Evolutionary conservation across 2,113 vertebrate genomes (phyloP), one percentile per base, ranked within the genome.

Genomic region (Muntiacus reevesi): DNA sequence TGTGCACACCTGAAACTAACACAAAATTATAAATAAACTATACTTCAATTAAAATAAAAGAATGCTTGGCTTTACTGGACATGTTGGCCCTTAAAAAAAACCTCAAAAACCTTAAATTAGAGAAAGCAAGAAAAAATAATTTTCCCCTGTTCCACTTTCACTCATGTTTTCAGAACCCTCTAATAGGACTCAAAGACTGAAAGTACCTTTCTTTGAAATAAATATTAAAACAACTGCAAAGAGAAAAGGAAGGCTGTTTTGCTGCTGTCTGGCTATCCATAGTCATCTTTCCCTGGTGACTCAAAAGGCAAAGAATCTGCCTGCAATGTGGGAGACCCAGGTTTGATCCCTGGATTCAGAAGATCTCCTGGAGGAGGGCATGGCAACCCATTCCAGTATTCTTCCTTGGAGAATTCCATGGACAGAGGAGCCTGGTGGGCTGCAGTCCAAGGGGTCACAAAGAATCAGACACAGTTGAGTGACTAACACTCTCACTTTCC

Each of bases 221-320:
- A 84, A 91, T 91, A 82, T 47, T 86, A 89, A 79, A 96, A 97
- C 27, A 94, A 89, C 16, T 82, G 7, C 76, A 79, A 87, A 87
- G 59, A 89, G 16, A 45, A 79, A 95, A 89, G 79, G 55, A 92
- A 85, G 93, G 33, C 33, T 54, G 54, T 19, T 95, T 93, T 95
- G 62, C 50, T 84, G 55, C 71, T 76, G 16, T 36, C 83, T 64
- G 45, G 9, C 47, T 57, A 50, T 89, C 87, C 84, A 81, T 8
- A 93, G 36, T n/a, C 62, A 45, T 45, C 62, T 40, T 71, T 71
- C n/a, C 67, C n/a, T 40, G n/a, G n/a, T 71, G 67, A 40, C n/a
- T 71, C n/a, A 40, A 40, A 40, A 40, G 67, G n/a, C 67, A 12
- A 71, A 40, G 19, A 71, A 23, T 71, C n/a, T 71, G 67, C n/a